Evolutionary conservation across 2,888 invertebrate species (phyloP), one percentile per base, ranked within the genome.

Genomic region (Erebia epiphron): DNA sequence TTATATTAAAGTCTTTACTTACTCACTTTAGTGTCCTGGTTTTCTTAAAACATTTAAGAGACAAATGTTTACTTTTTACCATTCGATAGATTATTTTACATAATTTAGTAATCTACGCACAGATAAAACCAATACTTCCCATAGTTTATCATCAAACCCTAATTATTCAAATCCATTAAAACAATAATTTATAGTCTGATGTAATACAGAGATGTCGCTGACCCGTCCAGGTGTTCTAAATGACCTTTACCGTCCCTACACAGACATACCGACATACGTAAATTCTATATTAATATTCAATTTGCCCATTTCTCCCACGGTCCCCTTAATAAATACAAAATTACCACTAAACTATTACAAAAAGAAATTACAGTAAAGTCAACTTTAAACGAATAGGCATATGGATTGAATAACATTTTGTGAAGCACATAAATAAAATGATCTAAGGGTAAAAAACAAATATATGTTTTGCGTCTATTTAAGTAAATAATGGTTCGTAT

Each of bases 291-390:
- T 87, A 87, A 91, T 91, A 91, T 90, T 91, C 89, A 90, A 91
- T 91, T 89, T 89, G 80, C 75, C 76, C 80, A 75, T 84, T 86
- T 89, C 88, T 92, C 92, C 89, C 92, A 92, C 92, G 92, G 89
- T 89, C 80, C 75, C 79, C 74, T 77, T 75, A 75, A 75, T 67
- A 74, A 70, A 56, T 62, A 82, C 78, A 74, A 75, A 50, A 68
- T 70, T 62, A 16, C 43, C n/a, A 5, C 1, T 76, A 75, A n/a
- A 1, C 14, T 21, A 13, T 49, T 10, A 4, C 13, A 21, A 49
- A 9, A 21, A n/a, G n/a, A 70, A 65, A 54, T 9, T 7, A n/a
- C 10, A 66, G 26, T 1, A 74, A 75, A 75, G 65, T 49, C 46
- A 11, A 68, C 21, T 58, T 65, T 73, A 80, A 61, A 0, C 0